These are phyloP conservation scores for Oreochromis niloticus DNA, from an alignment of 2,113 vertebrate species.

Conservation along the genomic window DNA sequence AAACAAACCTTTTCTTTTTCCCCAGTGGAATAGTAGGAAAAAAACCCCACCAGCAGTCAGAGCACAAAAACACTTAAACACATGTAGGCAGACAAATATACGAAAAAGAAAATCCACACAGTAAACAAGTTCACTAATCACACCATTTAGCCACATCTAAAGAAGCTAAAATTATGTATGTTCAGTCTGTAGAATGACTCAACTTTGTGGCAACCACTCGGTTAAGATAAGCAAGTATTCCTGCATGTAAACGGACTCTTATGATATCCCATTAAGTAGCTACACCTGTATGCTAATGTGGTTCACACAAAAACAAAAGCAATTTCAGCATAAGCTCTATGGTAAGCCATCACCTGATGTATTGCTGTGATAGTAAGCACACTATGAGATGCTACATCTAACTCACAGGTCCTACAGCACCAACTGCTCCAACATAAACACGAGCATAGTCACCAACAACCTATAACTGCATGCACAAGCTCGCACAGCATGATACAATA, in stretches of 20 bases:
- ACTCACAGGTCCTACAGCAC: neutral
- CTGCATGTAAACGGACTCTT: constrained; percentile 15
- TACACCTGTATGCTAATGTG: constrained; percentile 9
- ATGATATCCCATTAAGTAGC: neutral
- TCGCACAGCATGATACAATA: neutral
- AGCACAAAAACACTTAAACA: neutral
- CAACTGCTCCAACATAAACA: neutral
- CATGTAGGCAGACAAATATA: neutral
- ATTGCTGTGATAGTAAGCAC: neutral
- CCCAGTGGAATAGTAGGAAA: constrained; percentile 26
- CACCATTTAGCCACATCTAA: constrained; percentile 42
- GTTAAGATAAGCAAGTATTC: constrained; percentile 24
- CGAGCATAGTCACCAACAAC: neutral
- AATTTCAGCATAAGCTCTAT: neutral
- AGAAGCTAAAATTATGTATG: constrained; percentile 4
- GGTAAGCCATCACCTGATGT: neutral
- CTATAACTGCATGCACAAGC: neutral
- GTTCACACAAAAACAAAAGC: neutral
- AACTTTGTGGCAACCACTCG: constrained; percentile 2
- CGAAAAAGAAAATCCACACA: constrained; percentile 12
- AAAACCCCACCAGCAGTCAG: constrained; percentile 4
- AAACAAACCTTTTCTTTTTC: constrained; percentile 73
- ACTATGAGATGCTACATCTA: neutral
- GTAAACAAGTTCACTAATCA: constrained; percentile 43
- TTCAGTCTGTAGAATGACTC: neutral